Percentiles rank a stretch among this genome's conserved stretches.
Conservation (phyloP, 2,888 invertebrate species). For the Graphium colonna region DNA sequence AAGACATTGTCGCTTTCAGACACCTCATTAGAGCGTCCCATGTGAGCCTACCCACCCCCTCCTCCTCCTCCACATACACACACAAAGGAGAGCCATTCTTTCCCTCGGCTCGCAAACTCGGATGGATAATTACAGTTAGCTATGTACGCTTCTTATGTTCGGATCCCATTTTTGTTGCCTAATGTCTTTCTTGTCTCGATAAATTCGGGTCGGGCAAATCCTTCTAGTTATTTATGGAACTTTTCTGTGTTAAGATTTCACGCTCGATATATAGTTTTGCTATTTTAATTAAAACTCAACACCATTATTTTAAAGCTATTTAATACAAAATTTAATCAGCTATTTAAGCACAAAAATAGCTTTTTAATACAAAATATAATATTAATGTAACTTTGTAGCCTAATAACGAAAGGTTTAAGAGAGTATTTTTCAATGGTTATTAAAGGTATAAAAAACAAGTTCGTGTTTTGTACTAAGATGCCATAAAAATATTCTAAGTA, state of each 20-base stretch:
- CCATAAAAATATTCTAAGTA: too few species aligned
- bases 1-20: slow-evolving; percentile 81
- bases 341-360: neutral
- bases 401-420: too few species aligned
- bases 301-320: too few species aligned
- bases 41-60: slow-evolving; percentile 68
- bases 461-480: too few species aligned
- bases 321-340: too few species aligned
- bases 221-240: slow-evolving; percentile 17
- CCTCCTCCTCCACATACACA: slow-evolving; percentile 42
- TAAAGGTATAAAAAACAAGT: too few species aligned
- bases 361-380: too few species aligned
- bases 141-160: slow-evolving; percentile 43
- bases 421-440: too few species aligned
- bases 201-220: slow-evolving; percentile 22
- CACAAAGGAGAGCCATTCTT: slow-evolving; percentile 68
- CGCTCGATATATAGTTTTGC: neutral
- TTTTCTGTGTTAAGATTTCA: neutral
- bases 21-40: slow-evolving; percentile 80
- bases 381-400: too few species aligned
- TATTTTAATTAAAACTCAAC: neutral
- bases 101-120: slow-evolving; percentile 73
- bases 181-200: slow-evolving; percentile 35
- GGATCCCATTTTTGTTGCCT: slow-evolving; percentile 54
- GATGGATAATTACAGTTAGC: slow-evolving; percentile 76